phyloP scores from a whole-genome alignment of 1,140 invertebrate species.

The Monochamus saltuarius region DNA sequence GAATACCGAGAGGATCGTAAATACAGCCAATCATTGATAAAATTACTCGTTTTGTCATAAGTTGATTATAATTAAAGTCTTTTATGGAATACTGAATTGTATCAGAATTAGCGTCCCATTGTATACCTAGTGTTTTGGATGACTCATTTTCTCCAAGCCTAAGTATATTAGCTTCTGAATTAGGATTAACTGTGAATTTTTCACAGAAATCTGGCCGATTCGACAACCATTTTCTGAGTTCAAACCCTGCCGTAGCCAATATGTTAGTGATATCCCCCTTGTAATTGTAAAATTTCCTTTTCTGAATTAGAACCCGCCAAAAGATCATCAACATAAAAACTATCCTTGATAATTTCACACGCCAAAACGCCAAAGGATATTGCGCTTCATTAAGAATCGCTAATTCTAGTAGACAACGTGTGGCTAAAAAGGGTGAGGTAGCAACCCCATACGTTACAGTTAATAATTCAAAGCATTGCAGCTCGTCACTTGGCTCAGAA shows the following conservation, averaged over 20 bases:
- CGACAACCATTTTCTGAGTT: constrained; percentile 49
- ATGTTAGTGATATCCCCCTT: constrained; percentile 19
- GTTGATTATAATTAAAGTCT: too few species aligned
- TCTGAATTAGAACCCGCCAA: constrained; percentile 40
- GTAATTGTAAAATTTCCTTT: constrained; percentile 24
- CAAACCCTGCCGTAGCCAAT: constrained; percentile 32
- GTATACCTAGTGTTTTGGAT: too few species aligned
- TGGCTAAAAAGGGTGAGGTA: constrained; percentile 45
- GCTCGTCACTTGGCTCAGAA: background rate
- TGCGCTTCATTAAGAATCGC: constrained; percentile 28
- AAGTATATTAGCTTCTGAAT: too few species aligned
- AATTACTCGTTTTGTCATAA: too few species aligned
- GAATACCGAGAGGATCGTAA: constrained; percentile 2
- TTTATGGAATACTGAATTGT: too few species aligned
- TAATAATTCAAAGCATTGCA: constrained; percentile 17
- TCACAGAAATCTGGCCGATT: constrained; percentile 27
- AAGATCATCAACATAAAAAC: constrained; percentile 55
- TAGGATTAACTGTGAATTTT: too few species aligned
- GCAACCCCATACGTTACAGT: constrained; percentile 44
- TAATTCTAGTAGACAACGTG: constrained; percentile 41
- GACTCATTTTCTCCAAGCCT: too few species aligned
- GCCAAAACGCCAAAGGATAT: constrained; percentile 33
- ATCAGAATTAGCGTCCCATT: too few species aligned
- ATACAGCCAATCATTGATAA: too few species aligned
- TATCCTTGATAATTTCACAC: constrained; percentile 35